Evolutionary conservation across 2,113 vertebrate species (phyloP), one percentile per base, ranked within the genome.

Genomic region (Phyllostomus discolor): DNA sequence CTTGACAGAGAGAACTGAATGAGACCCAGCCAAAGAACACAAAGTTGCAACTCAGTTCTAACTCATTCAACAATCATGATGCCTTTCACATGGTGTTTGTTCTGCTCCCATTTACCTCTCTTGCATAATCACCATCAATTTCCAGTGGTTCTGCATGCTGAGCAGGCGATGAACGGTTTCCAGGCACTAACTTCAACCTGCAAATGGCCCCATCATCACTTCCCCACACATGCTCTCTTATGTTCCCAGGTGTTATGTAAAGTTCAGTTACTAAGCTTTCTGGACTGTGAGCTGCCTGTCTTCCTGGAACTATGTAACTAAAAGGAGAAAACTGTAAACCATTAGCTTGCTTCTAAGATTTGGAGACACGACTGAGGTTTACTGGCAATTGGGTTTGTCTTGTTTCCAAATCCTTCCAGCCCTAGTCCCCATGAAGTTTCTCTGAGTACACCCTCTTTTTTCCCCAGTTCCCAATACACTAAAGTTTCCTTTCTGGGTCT

Each of bases 211-310:
- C 72, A 59, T 88, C 96, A 90, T 84, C 88, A 82, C 94, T 57
- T 85, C 67, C 69, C 83, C 67, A 33, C 75, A 88, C 94, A 79
- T 10, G 4, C 11, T 57, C 82, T 75, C 89, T 67, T 54, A 17
- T 70, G 80, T 88, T 93, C 96, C 94, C 95, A 97, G 92, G 94
- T 97, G 81, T 97, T 97, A 86, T 26, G 31, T 90, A 91, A 97
- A 97, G 81, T 92, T 96, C 62, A 92, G 96, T 95, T 84, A 88
- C 93, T 87, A 79, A 86, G 72, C 72, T 95, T 78, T 76, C 78
- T 70, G 73, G 54, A 73, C 91, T 89, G 10, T 52, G 57, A 90
- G 69, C 38, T 43, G 93, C 73, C 89, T 96, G 88, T 86, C 85
- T 98, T 97, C 93, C 95, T 86, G 82, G 95, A 97, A 96, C 82